Evolutionary conservation across 2,888 invertebrate species (phyloP), one percentile per base, ranked within the genome.

Genomic region (Pandemis heparana): DNA sequence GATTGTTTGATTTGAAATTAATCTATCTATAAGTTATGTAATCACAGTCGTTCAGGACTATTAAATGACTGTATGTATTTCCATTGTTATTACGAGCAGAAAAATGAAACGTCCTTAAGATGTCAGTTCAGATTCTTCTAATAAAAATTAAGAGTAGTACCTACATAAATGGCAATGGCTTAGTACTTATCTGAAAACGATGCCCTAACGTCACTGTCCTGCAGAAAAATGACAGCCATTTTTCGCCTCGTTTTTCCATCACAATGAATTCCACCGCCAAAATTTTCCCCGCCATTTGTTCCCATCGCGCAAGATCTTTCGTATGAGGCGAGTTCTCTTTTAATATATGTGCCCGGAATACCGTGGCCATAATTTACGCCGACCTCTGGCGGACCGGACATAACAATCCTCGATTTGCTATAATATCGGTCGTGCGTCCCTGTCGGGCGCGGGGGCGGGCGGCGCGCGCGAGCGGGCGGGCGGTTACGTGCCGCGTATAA

Each of bases 331-430:
- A 94, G 93, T 93, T 92, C 89, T 88, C 90, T 87, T 94, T 94
- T 94, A 94, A 95, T 95, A 94, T 94, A 94, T 94, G 93, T 93
- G 93, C 91, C 92, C 92, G 92, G 94, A 94, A 95, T 94, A 92
- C 94, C 94, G 92, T 92, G 92, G 94, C 92, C 94, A 93, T 95
- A 95, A 94, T 94, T 95, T 94, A 94, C 90, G 87, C 90, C 93
- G 94, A 94, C 94, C 94, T 94, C 94, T 91, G 93, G 90, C 92
- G 92, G 93, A 92, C 94, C 92, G 94, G 94, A 94, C 95, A 95
- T 94, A 94, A 94, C 94, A 94, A 93, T 94, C 92, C 94, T 93
- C 94, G 94, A 94, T 94, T 94, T 95, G 94, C 94, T 94, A 94
- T 95, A 95, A 94, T 94, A 92, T 93, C 87, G 89, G 91, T 89